Evolutionary conservation across 2,113 vertebrate species (phyloP).

Genomic region (Spilogale gracilis): DNA sequence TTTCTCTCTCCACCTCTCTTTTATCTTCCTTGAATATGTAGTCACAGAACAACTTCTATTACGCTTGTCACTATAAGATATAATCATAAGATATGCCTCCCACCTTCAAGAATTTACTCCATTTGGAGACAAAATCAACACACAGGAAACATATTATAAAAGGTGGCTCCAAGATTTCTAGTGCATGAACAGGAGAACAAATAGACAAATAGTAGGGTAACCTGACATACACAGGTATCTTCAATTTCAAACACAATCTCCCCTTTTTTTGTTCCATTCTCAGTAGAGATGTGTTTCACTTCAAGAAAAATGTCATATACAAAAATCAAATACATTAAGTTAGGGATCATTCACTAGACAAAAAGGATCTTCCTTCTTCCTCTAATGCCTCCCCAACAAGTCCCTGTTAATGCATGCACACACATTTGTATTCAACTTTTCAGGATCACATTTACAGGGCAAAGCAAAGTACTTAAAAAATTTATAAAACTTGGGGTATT

Average conservation of each 20-base stretch:
- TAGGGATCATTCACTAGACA: constrained; percentile 22
- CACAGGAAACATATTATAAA: not conserved
- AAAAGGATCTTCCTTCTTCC: not conserved
- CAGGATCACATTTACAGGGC: not conserved
- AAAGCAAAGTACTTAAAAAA: not conserved
- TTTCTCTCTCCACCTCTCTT: not conserved
- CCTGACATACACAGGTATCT: not conserved
- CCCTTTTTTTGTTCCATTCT: not conserved
- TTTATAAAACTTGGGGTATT: not conserved
- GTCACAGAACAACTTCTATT: not conserved
- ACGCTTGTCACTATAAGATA: not conserved
- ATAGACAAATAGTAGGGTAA: not conserved
- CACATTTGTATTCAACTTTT: not conserved
- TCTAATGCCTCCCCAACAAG: not conserved
- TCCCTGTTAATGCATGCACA: not conserved
- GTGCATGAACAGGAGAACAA: not conserved
- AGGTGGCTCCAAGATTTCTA: not conserved
- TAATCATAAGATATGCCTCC: constrained; percentile 22
- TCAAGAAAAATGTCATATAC: constrained; percentile 22
- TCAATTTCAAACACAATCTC: constrained; percentile 35
- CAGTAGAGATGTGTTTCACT: constrained; percentile 15
- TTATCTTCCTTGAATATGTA: not conserved
- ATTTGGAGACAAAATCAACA: constrained; percentile 40
- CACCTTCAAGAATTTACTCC: constrained; percentile 2
- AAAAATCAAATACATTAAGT: constrained; percentile 35